Conservation (phyloP, 2,113 vertebrate species). For the Dunckerocampus dactyliophorus region DNA sequence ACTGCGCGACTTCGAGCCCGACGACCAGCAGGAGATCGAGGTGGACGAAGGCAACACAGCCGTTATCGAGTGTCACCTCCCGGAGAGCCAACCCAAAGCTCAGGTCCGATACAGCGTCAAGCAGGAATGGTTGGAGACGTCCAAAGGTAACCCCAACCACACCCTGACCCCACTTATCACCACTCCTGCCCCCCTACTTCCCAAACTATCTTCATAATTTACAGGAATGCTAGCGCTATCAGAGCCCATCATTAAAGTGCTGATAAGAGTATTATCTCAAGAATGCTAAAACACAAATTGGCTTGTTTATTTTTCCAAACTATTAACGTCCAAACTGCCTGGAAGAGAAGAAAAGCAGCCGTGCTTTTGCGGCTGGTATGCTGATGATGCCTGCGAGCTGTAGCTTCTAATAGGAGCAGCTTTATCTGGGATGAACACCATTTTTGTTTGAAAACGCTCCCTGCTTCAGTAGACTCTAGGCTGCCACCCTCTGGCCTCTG, state of each 20-base stretch:
- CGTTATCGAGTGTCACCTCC: conserved; percentile 91
- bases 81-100: conserved; percentile 94
- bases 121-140: conserved; percentile 94
- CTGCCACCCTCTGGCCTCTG: conserved; percentile 46
- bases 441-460: conserved; percentile 14
- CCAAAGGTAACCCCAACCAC: conserved; percentile 78
- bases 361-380: conserved; percentile 62
- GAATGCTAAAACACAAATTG: conserved; percentile 65
- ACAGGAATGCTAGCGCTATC: conserved; percentile 62
- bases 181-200: conserved; percentile 21
- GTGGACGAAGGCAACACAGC: conserved; percentile 97
- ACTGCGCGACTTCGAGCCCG: conserved; percentile 90
- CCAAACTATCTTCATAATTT: conserved; percentile 47
- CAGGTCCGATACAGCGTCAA: conserved; percentile 97
- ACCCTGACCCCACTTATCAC: neutral
- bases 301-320: conserved; percentile 65
- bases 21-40: conserved; percentile 91
- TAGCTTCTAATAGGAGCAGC: conserved; percentile 57
- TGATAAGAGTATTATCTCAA: conserved; percentile 64
- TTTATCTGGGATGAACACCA: conserved; percentile 57
- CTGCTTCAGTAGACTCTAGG: conserved; percentile 24
- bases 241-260: conserved; percentile 34
- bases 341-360: conserved; percentile 53
- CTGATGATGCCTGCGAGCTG: conserved; percentile 64
- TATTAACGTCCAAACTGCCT: conserved; percentile 63